Percentiles rank a stretch among this genome's conserved stretches.
These are phyloP conservation scores for Epinephelus coioides DNA, from an alignment of 2,797 vertebrate species.

Conservation along the genomic window DNA sequence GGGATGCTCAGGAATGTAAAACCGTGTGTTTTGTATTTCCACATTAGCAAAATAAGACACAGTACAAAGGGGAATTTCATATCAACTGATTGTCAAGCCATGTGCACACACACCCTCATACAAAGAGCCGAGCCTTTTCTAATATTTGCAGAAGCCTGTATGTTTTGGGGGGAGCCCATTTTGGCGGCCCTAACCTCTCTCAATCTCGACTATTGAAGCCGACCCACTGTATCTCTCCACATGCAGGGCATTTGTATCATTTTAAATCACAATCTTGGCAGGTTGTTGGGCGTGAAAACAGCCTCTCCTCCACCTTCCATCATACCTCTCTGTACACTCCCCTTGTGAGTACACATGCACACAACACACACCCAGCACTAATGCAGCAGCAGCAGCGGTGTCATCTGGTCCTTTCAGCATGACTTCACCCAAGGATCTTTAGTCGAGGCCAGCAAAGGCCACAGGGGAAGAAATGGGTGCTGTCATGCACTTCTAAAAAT, in stretches of 20 bases:
- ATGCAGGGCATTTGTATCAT: slow-evolving; percentile 65
- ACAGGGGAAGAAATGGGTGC: slow-evolving; percentile 69
- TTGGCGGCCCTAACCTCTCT: slow-evolving; percentile 44
- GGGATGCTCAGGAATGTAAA: background rate
- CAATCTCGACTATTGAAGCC: slow-evolving; percentile 36
- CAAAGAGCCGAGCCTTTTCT: slow-evolving; percentile 18
- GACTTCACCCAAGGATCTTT: slow-evolving; percentile 76
- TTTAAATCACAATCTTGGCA: slow-evolving; percentile 71
- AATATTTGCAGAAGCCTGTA: slow-evolving; percentile 43
- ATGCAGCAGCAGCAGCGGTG: slow-evolving; percentile 54
- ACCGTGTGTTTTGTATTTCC: background rate
- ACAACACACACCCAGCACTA: slow-evolving; percentile 8
- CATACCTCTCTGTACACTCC: slow-evolving; percentile 44
- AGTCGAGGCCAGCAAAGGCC: slow-evolving; percentile 66
- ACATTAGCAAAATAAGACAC: background rate
- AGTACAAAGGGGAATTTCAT: background rate
- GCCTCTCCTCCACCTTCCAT: slow-evolving; percentile 64
- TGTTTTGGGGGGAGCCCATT: slow-evolving; percentile 55
- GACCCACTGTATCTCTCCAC: slow-evolving; percentile 39
- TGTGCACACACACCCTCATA: slow-evolving; percentile 11
- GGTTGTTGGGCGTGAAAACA: slow-evolving; percentile 67
- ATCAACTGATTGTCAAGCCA: background rate
- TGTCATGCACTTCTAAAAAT: slow-evolving; percentile 80
- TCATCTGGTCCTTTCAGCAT: slow-evolving; percentile 76
- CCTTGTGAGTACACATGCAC: slow-evolving; percentile 25